Evolutionary conservation across 2,797 vertebrate species (phyloP), one percentile per base, ranked within the genome.

Genomic region (Trematomus bernacchii): DNA sequence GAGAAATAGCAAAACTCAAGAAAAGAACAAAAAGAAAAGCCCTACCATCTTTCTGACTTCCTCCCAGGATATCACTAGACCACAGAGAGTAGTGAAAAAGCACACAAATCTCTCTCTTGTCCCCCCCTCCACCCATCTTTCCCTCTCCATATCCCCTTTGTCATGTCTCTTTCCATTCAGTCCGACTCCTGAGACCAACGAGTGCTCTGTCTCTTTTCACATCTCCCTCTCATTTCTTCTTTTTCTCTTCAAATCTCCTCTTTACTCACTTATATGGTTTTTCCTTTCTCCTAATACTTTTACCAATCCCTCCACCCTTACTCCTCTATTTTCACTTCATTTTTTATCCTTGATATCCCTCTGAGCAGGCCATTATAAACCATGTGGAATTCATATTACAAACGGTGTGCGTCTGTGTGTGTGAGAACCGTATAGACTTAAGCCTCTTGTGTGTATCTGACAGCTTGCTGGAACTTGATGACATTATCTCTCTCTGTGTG

Each of bases 361-460:
- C 71, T 46, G 76, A 81, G 89, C 59, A 14, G 67, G 65, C 87
- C 91, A 89, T 92, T 93, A 93, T 91, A 92, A 93, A 93, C 94
- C 96, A 96, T 94, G 95, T 94, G 95, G 96, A 97, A 95, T 89
- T 91, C 92, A 96, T 96, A 95, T 93, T 92, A 96, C 90, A 93
- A 94, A 93, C 82, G 83, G 62, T 72, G 63, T 81, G 71, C 23
- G 55, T 66, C 58, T 76, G 65, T 68, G 77, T 68, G 77, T 52
- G 88, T 88, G 84, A 53, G 66, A 59, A 33, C 90, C 73, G n/a
- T 75, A 67, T 73, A 69, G 60, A 77, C 64, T 68, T 52, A 16
- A 52, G 23, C 57, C 37, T 72, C 60, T 59, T 2, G 4, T 64
- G 71, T 58, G 60, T 42, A 66, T 79, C 69, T 66, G 73, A 83